A percentile compares a stretch with the other conserved stretches of the same genome.
Evolutionary conservation across 2,888 invertebrate genomes (phyloP).

Genomic region (Stramonita haemastoma): DNA sequence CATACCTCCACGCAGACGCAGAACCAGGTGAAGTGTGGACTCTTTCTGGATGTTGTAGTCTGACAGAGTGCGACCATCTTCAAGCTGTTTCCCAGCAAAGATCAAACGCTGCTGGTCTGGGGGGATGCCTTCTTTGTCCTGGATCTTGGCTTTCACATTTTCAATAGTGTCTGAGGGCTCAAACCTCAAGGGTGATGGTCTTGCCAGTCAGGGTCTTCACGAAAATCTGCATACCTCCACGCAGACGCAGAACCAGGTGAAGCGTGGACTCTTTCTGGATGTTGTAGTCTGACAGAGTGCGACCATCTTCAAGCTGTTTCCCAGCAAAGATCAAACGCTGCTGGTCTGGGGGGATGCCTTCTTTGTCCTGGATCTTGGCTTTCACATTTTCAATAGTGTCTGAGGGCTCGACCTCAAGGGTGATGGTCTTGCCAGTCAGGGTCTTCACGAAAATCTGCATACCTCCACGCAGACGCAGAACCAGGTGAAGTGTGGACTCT

Average conservation of each 20-base stretch:
- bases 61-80: slow-evolving; percentile 93
- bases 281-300: slow-evolving; percentile 94
- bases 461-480: slow-evolving; percentile 50
- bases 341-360: slow-evolving; percentile 84
- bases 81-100: slow-evolving; percentile 94
- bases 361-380: slow-evolving; percentile 43
- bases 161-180: slow-evolving; percentile 95
- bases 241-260: slow-evolving; percentile 91
- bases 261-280: slow-evolving; percentile 97
- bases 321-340: slow-evolving; percentile 95
- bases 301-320: slow-evolving; percentile 96
- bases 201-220: slow-evolving; percentile 52
- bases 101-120: slow-evolving; percentile 69
- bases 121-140: slow-evolving; percentile 86
- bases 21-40: slow-evolving; percentile 93
- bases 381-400: slow-evolving; percentile 49
- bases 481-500: slow-evolving; percentile 93
- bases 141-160: slow-evolving; percentile 50
- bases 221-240: slow-evolving; percentile 75
- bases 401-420: slow-evolving; percentile 49
- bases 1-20: slow-evolving; percentile 93
- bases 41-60: slow-evolving; percentile 86
- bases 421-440: slow-evolving; percentile 49
- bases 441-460: slow-evolving; percentile 77
- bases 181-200: slow-evolving; percentile 48